Conservation (phyloP, 1,140 invertebrate genomes). For the Temnothorax longispinosus region DNA sequence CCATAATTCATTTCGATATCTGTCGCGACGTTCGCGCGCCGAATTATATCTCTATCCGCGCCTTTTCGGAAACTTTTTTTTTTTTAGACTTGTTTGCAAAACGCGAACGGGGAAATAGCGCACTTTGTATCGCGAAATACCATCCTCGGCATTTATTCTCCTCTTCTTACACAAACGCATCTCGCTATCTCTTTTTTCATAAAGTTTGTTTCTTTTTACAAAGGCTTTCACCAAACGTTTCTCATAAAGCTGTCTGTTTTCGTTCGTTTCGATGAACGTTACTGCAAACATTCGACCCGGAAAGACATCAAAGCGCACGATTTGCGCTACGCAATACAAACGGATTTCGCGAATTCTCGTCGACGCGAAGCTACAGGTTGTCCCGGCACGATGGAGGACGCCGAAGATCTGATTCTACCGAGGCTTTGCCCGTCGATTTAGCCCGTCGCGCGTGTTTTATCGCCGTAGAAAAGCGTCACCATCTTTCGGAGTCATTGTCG, state of each 20-base stretch:
- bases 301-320: conserved; percentile 40
- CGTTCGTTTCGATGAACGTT: conserved; percentile 12
- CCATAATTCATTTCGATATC: conserved; percentile 15
- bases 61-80: background rate
- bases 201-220: conserved; percentile 9
- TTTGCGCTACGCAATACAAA: conserved; percentile 15
- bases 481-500: background rate
- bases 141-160: background rate
- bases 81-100: background rate
- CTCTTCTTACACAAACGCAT: conserved; percentile 2
- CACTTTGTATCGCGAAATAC: background rate
- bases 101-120: background rate
- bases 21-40: background rate
- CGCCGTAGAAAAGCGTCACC: background rate
- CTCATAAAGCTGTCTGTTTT: conserved; percentile 35
- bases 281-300: conserved; percentile 13
- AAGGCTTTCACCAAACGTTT: background rate
- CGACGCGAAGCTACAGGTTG: conserved; percentile 67
- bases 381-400: background rate
- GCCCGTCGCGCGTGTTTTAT: conserved; percentile 39
- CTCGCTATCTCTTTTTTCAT: background rate
- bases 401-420: conserved; percentile 33
- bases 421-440: conserved; percentile 42
- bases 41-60: background rate
- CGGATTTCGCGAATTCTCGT: conserved; percentile 52